These are phyloP conservation scores for Leptopilina myrica DNA, from an alignment of 2,888 invertebrate genomes.

Conservation along the genomic window DNA sequence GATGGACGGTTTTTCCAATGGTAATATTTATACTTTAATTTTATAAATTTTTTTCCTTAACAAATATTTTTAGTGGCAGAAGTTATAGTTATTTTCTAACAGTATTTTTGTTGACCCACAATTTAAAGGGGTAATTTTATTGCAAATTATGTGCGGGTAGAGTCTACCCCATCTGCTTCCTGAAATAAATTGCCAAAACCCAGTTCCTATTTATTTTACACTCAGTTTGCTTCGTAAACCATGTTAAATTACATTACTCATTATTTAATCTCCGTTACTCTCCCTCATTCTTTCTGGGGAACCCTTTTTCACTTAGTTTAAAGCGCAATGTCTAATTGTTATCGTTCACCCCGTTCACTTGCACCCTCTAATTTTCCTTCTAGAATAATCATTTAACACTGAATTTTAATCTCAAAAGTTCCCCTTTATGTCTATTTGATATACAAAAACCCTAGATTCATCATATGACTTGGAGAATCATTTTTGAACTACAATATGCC, in stretches of 20 bases:
- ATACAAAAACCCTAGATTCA: too few species aligned
- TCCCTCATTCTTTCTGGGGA: conserved; percentile 1
- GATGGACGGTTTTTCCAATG: too few species aligned
- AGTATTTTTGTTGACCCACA: neutral
- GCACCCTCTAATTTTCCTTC: neutral
- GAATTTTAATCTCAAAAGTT: conserved; percentile 5
- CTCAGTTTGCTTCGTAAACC: neutral
- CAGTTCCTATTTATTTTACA: neutral
- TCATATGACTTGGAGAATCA: too few species aligned
- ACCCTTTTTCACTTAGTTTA: conserved; percentile 5
- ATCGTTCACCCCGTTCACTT: neutral
- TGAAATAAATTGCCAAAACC: neutral
- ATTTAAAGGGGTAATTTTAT: neutral
- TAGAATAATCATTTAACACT: neutral
- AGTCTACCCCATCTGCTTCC: neutral
- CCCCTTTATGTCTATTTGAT: too few species aligned
- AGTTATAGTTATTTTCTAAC: too few species aligned
- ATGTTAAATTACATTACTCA: conserved; percentile 2
- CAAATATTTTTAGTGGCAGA: too few species aligned
- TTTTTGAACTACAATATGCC: too few species aligned
- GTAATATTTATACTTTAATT: too few species aligned
- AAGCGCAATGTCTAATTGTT: neutral
- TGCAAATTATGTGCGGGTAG: neutral
- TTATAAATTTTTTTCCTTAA: too few species aligned
- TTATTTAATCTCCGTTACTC: neutral